Percentiles rank a stretch among this genome's conserved stretches.
These are phyloP conservation scores for Eupeodes corollae DNA, from an alignment of 1,140 invertebrate genomes.

Conservation along the genomic window DNA sequence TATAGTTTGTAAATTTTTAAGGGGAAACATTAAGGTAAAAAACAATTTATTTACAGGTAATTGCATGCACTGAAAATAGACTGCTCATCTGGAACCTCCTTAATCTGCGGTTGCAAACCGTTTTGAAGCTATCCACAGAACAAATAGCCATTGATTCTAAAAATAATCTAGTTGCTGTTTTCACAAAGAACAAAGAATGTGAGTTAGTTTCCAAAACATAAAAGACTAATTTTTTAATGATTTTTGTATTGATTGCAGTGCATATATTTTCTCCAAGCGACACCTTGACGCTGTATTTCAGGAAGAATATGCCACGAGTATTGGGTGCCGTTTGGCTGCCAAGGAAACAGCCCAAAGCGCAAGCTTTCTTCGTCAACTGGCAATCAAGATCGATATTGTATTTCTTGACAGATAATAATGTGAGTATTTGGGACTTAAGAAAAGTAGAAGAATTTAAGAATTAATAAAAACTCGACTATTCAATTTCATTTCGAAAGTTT, in stretches of 20 bases:
- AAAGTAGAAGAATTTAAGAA: too few species aligned
- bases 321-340: slow-evolving; percentile 44
- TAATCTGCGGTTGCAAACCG: slow-evolving; percentile 43
- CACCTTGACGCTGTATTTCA: slow-evolving; percentile 42
- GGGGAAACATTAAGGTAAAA: not conserved
- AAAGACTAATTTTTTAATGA: not conserved
- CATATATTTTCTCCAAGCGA: slow-evolving; percentile 48
- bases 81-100: slow-evolving; percentile 63
- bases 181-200: slow-evolving; percentile 51
- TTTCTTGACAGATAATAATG: slow-evolving; percentile 46
- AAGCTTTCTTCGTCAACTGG: slow-evolving; percentile 41
- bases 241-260: slow-evolving; percentile 36
- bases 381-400: slow-evolving; percentile 46
- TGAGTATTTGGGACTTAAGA: slow-evolving; percentile 12
- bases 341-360: slow-evolving; percentile 30
- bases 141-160: slow-evolving; percentile 50
- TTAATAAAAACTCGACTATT: too few species aligned
- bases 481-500: too few species aligned
- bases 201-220: slow-evolving; percentile 14
- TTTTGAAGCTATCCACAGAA: slow-evolving; percentile 38
- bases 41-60: slow-evolving; percentile 28
- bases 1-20: not conserved
- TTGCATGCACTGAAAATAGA: slow-evolving; percentile 41
- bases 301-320: slow-evolving; percentile 38
- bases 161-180: slow-evolving; percentile 52